Evolutionary conservation across 2,797 vertebrate genomes (phyloP).

Genomic region (Miichthys miiuy): DNA sequence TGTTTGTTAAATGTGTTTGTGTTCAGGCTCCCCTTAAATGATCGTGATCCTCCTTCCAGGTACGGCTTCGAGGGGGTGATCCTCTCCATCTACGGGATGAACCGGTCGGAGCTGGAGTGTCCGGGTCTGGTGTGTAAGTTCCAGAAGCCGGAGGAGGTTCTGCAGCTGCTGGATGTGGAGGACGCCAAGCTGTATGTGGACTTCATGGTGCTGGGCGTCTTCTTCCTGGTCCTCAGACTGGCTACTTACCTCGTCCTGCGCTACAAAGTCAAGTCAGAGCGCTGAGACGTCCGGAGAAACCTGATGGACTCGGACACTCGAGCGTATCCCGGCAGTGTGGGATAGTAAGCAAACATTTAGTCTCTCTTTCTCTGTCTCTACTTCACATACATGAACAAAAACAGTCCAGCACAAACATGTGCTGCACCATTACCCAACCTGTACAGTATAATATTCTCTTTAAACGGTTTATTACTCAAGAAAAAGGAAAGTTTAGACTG

Average conservation of each 20-base stretch:
- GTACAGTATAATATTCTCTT: slow-evolving; percentile 52
- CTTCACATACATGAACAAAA: slow-evolving; percentile 47
- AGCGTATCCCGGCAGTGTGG: slow-evolving; percentile 56
- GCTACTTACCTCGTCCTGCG: slow-evolving; percentile 96
- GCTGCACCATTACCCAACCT: slow-evolving; percentile 57
- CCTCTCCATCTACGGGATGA: slow-evolving; percentile 98
- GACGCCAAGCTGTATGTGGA: slow-evolving; percentile 97
- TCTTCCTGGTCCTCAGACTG: slow-evolving; percentile 93
- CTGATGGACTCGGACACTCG: slow-evolving; percentile 28
- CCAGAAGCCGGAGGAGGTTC: slow-evolving; percentile 92
- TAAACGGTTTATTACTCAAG: slow-evolving; percentile 40
- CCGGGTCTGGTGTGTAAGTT: slow-evolving; percentile 90
- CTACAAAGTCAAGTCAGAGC: slow-evolving; percentile 96
- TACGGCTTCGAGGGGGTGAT: slow-evolving; percentile 98
- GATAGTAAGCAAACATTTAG: slow-evolving; percentile 58
- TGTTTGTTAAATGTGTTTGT: not conserved
- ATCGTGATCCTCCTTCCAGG: slow-evolving; percentile 75
- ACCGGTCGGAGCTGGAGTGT: slow-evolving; percentile 93
- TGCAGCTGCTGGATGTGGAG: slow-evolving; percentile 94
- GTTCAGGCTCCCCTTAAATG: not conserved
- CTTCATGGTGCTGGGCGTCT: slow-evolving; percentile 95
- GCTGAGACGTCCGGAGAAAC: slow-evolving; percentile 79
- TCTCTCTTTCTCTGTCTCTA: slow-evolving; percentile 49
- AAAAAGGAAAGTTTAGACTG: slow-evolving; percentile 36
- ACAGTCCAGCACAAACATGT: slow-evolving; percentile 40